Conservation (phyloP, 1,140 invertebrate genomes). For the Chironomus striatipennis region DNA sequence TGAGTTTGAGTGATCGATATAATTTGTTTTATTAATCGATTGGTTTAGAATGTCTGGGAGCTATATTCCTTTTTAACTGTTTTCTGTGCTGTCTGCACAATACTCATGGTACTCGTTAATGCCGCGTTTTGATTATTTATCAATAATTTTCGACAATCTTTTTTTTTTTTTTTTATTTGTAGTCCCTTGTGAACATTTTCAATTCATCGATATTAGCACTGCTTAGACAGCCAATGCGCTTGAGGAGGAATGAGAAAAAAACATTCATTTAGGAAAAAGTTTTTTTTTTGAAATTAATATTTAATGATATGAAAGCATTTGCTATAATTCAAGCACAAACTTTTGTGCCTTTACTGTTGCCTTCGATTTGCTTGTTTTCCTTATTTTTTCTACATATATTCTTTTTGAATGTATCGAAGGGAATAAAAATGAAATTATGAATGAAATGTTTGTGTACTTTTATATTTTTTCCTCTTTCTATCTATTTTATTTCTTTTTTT, state of each 20-base stretch:
- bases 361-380: too few relatives aligned
- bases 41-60: not conserved
- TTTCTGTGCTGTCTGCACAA: not conserved
- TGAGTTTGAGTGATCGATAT: slow-evolving; percentile 12
- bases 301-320: not conserved
- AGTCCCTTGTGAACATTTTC: not conserved
- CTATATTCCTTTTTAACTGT: not conserved
- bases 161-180: not conserved
- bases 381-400: too few relatives aligned
- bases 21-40: slow-evolving; percentile 14
- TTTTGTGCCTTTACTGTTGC: too few relatives aligned
- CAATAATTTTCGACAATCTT: slow-evolving; percentile 6
- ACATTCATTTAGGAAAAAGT: not conserved
- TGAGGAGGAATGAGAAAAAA: too few relatives aligned
- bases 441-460: too few relatives aligned
- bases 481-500: not conserved
- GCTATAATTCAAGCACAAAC: too few relatives aligned
- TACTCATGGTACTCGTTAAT: not conserved
- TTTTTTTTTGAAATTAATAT: not conserved
- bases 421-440: too few relatives aligned
- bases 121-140: slow-evolving; percentile 7
- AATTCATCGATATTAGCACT: not conserved
- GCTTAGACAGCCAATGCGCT: not conserved
- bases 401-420: too few relatives aligned
- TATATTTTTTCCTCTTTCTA: too few relatives aligned